Conservation (phyloP, 64 coral and sea anemone genomes). For the Montipora sp. region DNA sequence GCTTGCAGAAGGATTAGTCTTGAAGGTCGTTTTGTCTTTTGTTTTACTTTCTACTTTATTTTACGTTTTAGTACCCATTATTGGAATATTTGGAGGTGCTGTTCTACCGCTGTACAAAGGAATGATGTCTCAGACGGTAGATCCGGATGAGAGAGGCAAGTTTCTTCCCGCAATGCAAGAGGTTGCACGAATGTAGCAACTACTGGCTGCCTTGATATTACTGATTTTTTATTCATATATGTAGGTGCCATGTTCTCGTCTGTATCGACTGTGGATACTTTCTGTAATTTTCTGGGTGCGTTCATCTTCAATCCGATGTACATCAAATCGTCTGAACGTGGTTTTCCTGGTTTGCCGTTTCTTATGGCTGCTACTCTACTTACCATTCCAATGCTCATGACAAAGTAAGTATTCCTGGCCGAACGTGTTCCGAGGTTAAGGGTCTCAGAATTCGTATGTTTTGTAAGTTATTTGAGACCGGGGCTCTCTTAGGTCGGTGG, state of each 20-base stretch:
- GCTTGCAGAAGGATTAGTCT: no score
- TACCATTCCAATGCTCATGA: constrained; percentile 52
- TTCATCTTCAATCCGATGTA: constrained; percentile 82
- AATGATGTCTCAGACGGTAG: constrained; percentile 90
- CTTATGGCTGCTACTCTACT: constrained; percentile 58
- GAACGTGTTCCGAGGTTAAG: no score
- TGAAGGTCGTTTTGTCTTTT: not conserved
- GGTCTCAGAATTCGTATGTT: no score
- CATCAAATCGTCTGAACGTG: constrained; percentile 60
- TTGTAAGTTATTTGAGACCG: no score
- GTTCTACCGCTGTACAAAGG: constrained; percentile 85
- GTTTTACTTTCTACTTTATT: not conserved
- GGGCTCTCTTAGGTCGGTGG: no score
- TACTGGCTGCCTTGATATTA: not conserved
- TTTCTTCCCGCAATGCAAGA: not conserved
- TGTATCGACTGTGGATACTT: constrained; percentile 56
- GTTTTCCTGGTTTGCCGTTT: constrained; percentile 74
- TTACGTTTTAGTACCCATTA: constrained; percentile 74
- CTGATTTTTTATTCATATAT: not conserved
- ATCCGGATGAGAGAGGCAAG: constrained; percentile 80
- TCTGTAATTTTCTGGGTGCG: constrained; percentile 58
- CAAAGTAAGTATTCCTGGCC: constrained; percentile 21
- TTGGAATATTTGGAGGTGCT: constrained; percentile 84
- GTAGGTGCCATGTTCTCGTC: constrained; percentile 74
- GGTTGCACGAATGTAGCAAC: not conserved